phyloP scores from a whole-genome alignment of 2,888 invertebrate genomes.

The Agriopis leucophaearia region DNA sequence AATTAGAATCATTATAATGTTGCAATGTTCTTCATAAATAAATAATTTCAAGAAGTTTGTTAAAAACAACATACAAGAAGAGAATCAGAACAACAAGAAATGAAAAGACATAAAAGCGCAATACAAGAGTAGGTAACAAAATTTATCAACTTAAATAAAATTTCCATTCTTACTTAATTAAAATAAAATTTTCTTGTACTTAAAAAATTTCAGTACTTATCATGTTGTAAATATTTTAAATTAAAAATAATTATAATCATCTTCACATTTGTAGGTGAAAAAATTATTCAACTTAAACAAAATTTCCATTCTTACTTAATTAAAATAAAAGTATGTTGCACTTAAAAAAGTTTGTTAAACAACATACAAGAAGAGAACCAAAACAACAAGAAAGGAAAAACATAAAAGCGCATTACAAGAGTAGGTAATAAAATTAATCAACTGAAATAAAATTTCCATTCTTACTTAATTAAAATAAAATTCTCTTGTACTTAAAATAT shows the following conservation, averaged over 20 bases:
- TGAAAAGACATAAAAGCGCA: constrained; percentile 3
- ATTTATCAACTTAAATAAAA: not conserved
- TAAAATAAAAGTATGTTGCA: too few species aligned
- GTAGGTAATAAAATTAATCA: not conserved
- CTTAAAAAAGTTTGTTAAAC: not conserved
- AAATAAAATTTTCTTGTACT: constrained; percentile 2
- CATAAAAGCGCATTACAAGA: constrained; percentile 1
- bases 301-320: not conserved
- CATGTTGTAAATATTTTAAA: not conserved
- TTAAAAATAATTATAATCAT: not conserved
- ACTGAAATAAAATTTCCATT: not conserved
- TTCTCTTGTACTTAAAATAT: not conserved
- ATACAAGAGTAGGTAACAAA: not conserved
- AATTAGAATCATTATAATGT: too few species aligned
- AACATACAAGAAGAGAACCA: not conserved
- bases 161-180: constrained; percentile 4
- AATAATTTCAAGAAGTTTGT: not conserved
- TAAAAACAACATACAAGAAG: not conserved
- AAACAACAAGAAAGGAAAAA: constrained; percentile 12
- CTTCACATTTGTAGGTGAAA: not conserved
- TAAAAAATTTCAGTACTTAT: not conserved
- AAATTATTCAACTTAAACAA: not conserved
- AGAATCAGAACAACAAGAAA: constrained; percentile 8
- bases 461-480: constrained; percentile 7
- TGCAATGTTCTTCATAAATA: too few species aligned